These are phyloP conservation scores for Clistopyga incitator DNA, from an alignment of 2,888 invertebrate genomes.

Conservation along the genomic window DNA sequence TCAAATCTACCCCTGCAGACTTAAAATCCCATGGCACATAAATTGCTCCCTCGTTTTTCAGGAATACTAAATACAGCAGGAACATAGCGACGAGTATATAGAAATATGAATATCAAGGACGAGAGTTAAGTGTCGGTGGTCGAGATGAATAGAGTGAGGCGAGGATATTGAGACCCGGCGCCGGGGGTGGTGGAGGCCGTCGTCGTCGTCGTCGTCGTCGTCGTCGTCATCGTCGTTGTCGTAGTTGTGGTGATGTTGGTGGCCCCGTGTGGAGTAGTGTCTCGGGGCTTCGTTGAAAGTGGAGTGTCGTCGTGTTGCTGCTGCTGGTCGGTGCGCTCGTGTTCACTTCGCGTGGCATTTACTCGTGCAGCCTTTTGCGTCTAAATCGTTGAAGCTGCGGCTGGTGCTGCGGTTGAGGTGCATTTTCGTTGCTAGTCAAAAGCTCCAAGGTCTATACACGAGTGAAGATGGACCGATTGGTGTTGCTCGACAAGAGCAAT, in stretches of 20 bases:
- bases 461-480: conserved; percentile 66
- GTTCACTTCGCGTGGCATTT: conserved; percentile 21
- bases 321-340: conserved; percentile 32
- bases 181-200: conserved; percentile 3
- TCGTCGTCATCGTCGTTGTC: conserved; percentile 37
- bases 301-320: conserved; percentile 51
- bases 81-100: not conserved
- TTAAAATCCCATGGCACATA: not conserved
- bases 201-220: conserved; percentile 36
- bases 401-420: conserved; percentile 19
- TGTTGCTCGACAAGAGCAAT: conserved; percentile 45
- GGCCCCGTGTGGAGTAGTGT: conserved; percentile 38
- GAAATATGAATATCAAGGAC: conserved; percentile 50
- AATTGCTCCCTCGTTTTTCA: conserved; percentile 34
- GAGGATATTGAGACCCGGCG: conserved; percentile 58
- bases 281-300: conserved; percentile 50
- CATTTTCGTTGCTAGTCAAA: conserved; percentile 47
- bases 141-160: conserved; percentile 47
- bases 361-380: not conserved
- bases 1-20: not conserved
- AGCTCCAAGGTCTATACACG: conserved; percentile 46
- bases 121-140: conserved; percentile 53
- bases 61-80: conserved; percentile 1
- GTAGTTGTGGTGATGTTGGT: conserved; percentile 44
- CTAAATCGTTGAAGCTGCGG: not conserved